Conservation (phyloP, 2,888 invertebrate genomes). For the Osmoderma eremita region DNA sequence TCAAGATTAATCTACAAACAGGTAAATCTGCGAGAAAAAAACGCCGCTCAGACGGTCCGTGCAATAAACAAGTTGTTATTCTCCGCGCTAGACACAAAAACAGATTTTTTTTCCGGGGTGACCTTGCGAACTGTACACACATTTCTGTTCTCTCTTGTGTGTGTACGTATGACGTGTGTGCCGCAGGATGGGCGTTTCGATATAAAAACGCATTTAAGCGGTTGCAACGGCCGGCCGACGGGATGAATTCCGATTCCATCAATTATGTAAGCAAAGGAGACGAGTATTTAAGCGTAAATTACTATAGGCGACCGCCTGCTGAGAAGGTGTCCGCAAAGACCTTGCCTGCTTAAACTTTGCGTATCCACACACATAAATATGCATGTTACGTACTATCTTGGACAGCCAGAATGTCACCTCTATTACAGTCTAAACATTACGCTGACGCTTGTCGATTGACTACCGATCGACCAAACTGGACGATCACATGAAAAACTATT, state of each 20-base stretch:
- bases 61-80: slow-evolving; percentile 28
- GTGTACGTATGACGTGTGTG: neutral
- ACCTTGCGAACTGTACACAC: slow-evolving; percentile 17
- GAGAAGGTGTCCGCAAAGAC: slow-evolving; percentile 14
- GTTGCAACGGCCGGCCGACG: neutral
- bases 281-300: slow-evolving; percentile 15
- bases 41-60: slow-evolving; percentile 11
- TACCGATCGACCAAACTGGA: too few species aligned
- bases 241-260: slow-evolving; percentile 10
- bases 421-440: too few species aligned
- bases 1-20: slow-evolving; percentile 21
- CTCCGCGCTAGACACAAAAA: slow-evolving; percentile 25
- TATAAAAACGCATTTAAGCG: slow-evolving; percentile 20
- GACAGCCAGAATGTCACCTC: too few species aligned
- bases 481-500: too few species aligned
- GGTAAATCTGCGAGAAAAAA: slow-evolving; percentile 10
- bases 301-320: neutral
- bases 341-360: slow-evolving; percentile 19
- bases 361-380: neutral
- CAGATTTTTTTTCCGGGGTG: slow-evolving; percentile 18
- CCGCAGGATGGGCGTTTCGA: slow-evolving; percentile 11
- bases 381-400: neutral
- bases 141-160: neutral
- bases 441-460: too few species aligned
- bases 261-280: slow-evolving; percentile 20